Percentiles rank a stretch among this genome's conserved stretches.
Conservation (phyloP, 2,888 invertebrate species). For the Deilephila porcellus region DNA sequence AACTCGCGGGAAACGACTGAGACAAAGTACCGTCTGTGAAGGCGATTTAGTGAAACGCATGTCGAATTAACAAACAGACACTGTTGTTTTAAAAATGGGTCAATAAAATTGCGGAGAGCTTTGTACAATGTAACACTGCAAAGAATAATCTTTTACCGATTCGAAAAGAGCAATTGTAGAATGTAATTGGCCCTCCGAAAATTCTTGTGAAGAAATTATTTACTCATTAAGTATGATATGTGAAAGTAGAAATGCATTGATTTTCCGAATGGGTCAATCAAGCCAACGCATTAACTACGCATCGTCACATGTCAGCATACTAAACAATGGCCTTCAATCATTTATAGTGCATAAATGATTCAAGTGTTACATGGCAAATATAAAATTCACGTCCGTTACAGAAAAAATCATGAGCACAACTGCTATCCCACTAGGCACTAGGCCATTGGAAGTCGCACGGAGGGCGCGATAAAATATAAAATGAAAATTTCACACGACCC, state of each 20-base stretch:
- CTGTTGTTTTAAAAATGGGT: too few relatives aligned
- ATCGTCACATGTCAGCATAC: too few relatives aligned
- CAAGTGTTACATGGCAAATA: neutral
- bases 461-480: slow-evolving; percentile 13
- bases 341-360: too few relatives aligned
- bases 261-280: too few relatives aligned
- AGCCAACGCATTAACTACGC: too few relatives aligned
- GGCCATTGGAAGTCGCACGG: neutral
- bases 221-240: too few relatives aligned
- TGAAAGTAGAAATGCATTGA: too few relatives aligned
- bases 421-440: neutral
- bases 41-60: neutral
- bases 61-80: neutral
- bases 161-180: too few relatives aligned
- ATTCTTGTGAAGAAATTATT: too few relatives aligned
- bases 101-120: too few relatives aligned
- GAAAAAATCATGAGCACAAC: neutral
- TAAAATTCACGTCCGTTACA: neutral
- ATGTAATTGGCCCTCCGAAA: too few relatives aligned
- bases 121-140: neutral
- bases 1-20: neutral
- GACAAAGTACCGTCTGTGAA: slow-evolving; percentile 31
- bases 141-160: neutral
- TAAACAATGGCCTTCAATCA: too few relatives aligned
- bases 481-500: slow-evolving; percentile 35